A percentile compares a stretch with the other conserved stretches of the same genome.
phyloP scores from a whole-genome alignment of 2,113 vertebrate species.

The Leucopsar rothschildi region DNA sequence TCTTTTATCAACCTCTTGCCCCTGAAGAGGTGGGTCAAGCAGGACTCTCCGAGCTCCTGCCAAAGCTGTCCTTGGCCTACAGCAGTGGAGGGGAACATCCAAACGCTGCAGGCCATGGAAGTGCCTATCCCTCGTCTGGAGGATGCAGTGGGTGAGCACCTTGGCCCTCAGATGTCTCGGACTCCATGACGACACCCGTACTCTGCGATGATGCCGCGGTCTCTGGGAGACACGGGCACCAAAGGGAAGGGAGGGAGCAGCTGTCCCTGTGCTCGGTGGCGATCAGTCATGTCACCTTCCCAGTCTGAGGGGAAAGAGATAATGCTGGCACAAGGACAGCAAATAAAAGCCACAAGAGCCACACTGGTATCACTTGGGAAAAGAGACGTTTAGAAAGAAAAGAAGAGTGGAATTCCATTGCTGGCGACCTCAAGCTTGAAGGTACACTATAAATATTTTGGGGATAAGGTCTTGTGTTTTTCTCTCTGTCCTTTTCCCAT shows the following conservation, averaged over 20 bases:
- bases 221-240: neutral
- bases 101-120: conserved; percentile 49
- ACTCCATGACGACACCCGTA: conserved; percentile 54
- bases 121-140: neutral
- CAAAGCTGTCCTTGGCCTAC: conserved; percentile 49
- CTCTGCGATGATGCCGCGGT: conserved; percentile 41
- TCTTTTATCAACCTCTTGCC: neutral
- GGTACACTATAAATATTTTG: neutral
- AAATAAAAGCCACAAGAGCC: neutral
- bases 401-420: conserved; percentile 20
- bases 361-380: neutral
- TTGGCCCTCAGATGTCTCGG: conserved; percentile 47
- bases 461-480: neutral
- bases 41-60: neutral
- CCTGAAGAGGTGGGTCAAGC: neutral
- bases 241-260: conserved; percentile 33
- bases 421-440: neutral
- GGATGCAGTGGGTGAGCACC: conserved; percentile 70
- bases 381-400: neutral
- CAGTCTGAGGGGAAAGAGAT: conserved; percentile 52
- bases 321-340: conserved; percentile 63
- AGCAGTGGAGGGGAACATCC: conserved; percentile 51
- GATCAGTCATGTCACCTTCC: conserved; percentile 56
- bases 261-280: conserved; percentile 26
- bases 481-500: neutral